Conservation (phyloP, 2,888 invertebrate species). For the Therioaphis trifolii region DNA sequence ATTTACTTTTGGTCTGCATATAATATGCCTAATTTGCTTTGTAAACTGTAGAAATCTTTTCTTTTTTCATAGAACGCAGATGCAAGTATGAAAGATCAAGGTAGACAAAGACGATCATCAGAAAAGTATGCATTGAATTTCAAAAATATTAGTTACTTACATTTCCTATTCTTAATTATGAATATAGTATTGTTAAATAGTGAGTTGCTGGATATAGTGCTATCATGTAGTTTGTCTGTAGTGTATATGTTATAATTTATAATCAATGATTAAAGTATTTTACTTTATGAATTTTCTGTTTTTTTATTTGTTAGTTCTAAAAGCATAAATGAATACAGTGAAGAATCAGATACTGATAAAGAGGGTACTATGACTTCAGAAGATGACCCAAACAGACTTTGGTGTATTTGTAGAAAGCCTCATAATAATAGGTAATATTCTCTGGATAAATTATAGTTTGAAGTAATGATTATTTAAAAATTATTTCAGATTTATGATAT, state of each 20-base stretch:
- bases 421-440: constrained; percentile 78
- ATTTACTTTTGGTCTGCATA: constrained; percentile 1
- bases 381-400: constrained; percentile 91
- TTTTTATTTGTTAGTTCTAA: constrained; percentile 39
- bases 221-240: no score
- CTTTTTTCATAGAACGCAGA: constrained; percentile 47
- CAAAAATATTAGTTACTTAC: no score
- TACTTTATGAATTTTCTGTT: no score
- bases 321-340: constrained; percentile 48
- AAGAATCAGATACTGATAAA: constrained; percentile 58
- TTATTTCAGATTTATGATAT: constrained; percentile 86
- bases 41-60: no score
- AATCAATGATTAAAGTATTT: no score
- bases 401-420: constrained; percentile 96
- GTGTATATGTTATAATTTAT: no score
- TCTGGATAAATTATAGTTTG: not conserved
- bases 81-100: constrained; percentile 40
- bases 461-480: constrained; percentile 5
- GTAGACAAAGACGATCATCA: constrained; percentile 51
- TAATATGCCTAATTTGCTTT: no score
- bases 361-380: constrained; percentile 70
- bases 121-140: constrained; percentile 39
- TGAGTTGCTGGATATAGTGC: no score
- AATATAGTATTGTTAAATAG: no score
- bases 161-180: no score